These are phyloP conservation scores for Lithophane leautieri DNA, from an alignment of 2,888 invertebrate genomes.

Conservation along the genomic window DNA sequence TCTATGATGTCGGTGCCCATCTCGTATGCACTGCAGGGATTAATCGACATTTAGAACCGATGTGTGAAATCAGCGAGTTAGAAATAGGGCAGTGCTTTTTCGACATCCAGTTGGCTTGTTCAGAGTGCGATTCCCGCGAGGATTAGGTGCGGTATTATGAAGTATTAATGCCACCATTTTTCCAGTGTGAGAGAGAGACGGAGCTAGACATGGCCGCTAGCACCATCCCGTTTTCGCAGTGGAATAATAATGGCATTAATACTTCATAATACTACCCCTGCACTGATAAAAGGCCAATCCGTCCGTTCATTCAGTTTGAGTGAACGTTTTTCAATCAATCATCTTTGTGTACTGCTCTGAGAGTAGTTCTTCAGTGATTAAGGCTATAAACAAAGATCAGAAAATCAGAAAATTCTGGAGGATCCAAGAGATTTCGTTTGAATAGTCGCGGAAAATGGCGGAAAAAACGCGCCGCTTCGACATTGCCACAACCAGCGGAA, in stretches of 20 bases:
- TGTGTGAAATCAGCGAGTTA: neutral
- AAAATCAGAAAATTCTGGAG: too few species aligned
- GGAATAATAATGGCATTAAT: too few species aligned
- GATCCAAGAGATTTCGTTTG: too few species aligned
- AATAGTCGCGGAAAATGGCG: neutral
- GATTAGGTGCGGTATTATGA: too few species aligned
- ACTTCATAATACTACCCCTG: too few species aligned
- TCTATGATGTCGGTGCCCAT: conserved; percentile 77
- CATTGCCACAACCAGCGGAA: neutral
- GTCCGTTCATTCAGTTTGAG: too few species aligned
- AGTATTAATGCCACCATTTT: too few species aligned
- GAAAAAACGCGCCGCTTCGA: neutral
- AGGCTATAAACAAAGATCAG: neutral
- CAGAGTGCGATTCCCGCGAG: neutral
- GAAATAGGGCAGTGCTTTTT: neutral
- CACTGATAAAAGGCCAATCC: neutral
- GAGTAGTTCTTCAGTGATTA: neutral
- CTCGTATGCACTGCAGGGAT: conserved; percentile 79
- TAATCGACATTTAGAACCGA: neutral
- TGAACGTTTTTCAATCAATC: neutral
- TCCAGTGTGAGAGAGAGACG: too few species aligned
- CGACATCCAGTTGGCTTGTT: neutral
- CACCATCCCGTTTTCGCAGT: too few species aligned
- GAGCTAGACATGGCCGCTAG: too few species aligned
- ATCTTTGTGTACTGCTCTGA: neutral